phyloP scores from a whole-genome alignment of 2,797 vertebrate species.

The Poecilia picta region DNA sequence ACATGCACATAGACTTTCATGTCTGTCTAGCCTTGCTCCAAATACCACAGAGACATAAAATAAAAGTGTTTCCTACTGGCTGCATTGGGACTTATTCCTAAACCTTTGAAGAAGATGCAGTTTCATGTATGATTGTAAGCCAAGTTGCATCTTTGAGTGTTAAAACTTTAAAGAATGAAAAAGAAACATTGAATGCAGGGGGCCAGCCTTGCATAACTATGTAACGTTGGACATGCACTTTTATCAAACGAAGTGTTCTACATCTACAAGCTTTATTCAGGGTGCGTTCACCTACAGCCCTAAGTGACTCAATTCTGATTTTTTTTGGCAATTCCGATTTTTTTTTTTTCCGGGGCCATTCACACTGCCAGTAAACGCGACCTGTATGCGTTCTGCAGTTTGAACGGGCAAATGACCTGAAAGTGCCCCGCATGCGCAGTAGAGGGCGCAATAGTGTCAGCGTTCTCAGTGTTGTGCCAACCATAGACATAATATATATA shows the following conservation, averaged over 20 bases:
- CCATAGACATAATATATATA: too few relatives aligned
- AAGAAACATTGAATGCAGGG: background rate
- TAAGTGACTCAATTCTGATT: too few relatives aligned
- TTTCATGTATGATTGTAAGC: background rate
- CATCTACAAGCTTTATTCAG: background rate
- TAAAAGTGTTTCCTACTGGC: background rate
- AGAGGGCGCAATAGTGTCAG: too few relatives aligned
- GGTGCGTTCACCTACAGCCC: too few relatives aligned
- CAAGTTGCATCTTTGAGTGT: background rate
- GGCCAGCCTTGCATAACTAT: background rate
- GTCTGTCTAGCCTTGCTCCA: background rate
- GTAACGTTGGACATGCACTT: background rate
- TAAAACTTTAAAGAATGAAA: background rate
- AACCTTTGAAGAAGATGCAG: background rate
- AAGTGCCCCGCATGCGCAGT: too few relatives aligned
- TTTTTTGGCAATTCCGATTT: too few relatives aligned
- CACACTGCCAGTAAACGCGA: too few relatives aligned
- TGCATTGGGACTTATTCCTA: background rate
- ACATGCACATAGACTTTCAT: background rate
- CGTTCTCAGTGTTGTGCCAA: too few relatives aligned
- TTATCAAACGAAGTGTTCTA: background rate
- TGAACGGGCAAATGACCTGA: too few relatives aligned
- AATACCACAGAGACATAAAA: background rate
- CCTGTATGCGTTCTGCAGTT: too few relatives aligned
- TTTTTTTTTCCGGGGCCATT: too few relatives aligned